A percentile compares a stretch with the other conserved stretches of the same genome.
phyloP scores from a whole-genome alignment of 2,113 vertebrate genomes.

The Caretta caretta region DNA sequence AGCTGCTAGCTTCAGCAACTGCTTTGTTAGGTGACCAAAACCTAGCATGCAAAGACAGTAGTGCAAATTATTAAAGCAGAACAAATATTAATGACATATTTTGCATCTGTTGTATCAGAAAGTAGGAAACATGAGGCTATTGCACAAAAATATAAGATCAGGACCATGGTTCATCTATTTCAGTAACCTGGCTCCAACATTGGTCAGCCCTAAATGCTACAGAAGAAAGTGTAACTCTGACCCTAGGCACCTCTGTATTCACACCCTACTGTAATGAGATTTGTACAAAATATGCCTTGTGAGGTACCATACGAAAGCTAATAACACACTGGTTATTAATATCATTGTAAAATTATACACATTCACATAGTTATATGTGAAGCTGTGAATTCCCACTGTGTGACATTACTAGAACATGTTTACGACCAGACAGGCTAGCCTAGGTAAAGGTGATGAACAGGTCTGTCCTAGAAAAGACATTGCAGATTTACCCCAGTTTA shows the following conservation, averaged over 20 bases:
- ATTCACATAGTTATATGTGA: not conserved
- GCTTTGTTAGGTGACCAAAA: constrained; percentile 83
- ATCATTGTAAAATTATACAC: not conserved
- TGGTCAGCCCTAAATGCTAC: not conserved
- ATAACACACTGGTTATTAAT: not conserved
- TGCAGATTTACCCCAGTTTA: not conserved
- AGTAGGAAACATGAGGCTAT: not conserved
- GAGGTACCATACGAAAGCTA: not conserved
- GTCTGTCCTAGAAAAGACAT: not conserved
- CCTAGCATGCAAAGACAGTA: constrained; percentile 75
- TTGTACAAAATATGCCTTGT: not conserved
- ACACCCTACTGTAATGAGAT: not conserved
- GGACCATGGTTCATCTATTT: not conserved
- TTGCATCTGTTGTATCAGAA: constrained; percentile 10
- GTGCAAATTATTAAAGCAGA: constrained; percentile 60
- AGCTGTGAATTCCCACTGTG: not conserved
- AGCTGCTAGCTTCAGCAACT: constrained; percentile 81
- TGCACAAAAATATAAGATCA: not conserved
- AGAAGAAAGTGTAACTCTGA: not conserved
- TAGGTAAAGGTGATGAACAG: not conserved
- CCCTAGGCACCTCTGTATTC: not conserved
- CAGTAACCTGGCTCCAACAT: constrained; percentile 6
- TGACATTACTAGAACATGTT: not conserved
- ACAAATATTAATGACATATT: constrained; percentile 9
- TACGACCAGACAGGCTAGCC: not conserved